A percentile compares a stretch with the other conserved stretches of the same genome.
Evolutionary conservation across 2,888 invertebrate species (phyloP).

Genomic region (Drosophila recens): DNA sequence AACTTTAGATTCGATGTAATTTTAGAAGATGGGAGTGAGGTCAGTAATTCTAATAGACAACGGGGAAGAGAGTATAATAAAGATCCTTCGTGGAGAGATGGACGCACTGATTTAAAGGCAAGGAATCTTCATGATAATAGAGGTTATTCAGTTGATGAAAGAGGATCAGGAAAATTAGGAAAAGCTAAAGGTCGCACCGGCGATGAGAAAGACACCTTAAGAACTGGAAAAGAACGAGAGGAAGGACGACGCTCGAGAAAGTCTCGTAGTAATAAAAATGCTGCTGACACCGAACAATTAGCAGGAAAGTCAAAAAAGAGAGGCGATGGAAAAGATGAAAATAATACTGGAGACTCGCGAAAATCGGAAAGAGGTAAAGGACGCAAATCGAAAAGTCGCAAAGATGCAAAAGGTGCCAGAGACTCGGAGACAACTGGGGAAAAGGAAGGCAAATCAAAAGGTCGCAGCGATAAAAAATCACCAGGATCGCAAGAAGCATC

Average conservation of each 20-base stretch:
- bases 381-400: background rate
- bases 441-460: background rate
- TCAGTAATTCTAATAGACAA: background rate
- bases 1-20: background rate
- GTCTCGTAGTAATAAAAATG: slow-evolving; percentile 16
- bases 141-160: background rate
- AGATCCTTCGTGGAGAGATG: slow-evolving; percentile 4
- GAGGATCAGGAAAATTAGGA: background rate
- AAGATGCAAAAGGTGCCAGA: background rate
- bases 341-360: background rate
- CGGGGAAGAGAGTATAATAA: background rate
- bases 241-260: slow-evolving; percentile 1
- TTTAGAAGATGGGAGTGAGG: slow-evolving; percentile 2
- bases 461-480: background rate
- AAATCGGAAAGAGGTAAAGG: slow-evolving; percentile 10
- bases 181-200: background rate
- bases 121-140: background rate
- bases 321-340: background rate
- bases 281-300: slow-evolving; percentile 10
- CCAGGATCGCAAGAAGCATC: background rate
- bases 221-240: slow-evolving; percentile 8
- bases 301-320: background rate
- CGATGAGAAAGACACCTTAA: background rate
- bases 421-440: background rate
- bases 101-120: background rate